Base-by-base conservation (phyloP, 2,113 vertebrate genomes). In the Cyrtonyx montezumae region DNA sequence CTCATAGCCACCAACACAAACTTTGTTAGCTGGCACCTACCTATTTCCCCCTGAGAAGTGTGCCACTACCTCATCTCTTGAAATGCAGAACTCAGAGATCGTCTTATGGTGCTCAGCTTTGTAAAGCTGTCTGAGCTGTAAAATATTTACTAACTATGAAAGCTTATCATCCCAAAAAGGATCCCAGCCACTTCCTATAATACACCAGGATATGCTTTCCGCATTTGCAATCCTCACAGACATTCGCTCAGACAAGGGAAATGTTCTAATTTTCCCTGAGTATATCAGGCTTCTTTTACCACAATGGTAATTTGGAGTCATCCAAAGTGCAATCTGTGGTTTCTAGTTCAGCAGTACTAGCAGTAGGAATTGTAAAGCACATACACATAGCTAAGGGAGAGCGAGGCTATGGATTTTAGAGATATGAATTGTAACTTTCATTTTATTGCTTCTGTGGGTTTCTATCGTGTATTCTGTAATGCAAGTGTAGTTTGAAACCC, bases 121-220 rank as follows among this genome's bases (percentile, higher is more conserved):
- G 69, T 82, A 37, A 22, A 77, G 58, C 25, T 79, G 19, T 83
- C 68, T 81, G 40, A 67, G 40, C 23, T 77, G 19, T 55, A 77
- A 85, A 88, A 76, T n/a, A 82, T 89, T 87, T 93, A 91, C 8
- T 3, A 87, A 21, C 45, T 66, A 37, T 84, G 46, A 87, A 89
- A 92, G 87, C 12, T n/a, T 59, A 79, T 70, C 46, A 74, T 67
- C 67, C 55, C 37, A 32, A 59, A 79, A 88, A 82, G 4, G 66
- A 77, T 79, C 79, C 40, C 51, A 87, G 11, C 16, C 10, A 77
- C 49, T 67, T 92, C 34, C n/a, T 66, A 18, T 62, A 63, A 65
- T 51, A 49, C 42, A 79, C 66, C 32, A 77, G 42, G 93, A 63
- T 19, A 76, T 2, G 1, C 16, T 79, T 89, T 59, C 87, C 63